Base-by-base conservation (phyloP, 2,888 invertebrate genomes). In the Dryobotodes eremita region DNA sequence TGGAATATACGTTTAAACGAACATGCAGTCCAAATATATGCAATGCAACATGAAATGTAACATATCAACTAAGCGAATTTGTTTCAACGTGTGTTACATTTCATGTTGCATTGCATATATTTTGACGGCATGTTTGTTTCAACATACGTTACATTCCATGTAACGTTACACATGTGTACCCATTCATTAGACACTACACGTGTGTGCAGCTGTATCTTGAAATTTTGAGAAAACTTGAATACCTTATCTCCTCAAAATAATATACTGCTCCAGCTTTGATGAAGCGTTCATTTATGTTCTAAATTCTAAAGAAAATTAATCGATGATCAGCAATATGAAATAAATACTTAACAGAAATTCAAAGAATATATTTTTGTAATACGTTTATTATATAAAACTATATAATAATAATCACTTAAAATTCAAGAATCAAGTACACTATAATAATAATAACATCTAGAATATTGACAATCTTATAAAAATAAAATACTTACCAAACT, bases 401-500 rank as follows among this genome's bases (percentile, higher is more conserved):
- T 74, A 62, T 59, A 84, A 75, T 53, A 73, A 85, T 59, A 86
- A 81, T 86, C 71, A 80, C 89, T 89, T 89, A 88, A 53, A 23
- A 64, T 48, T 69, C 26, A 75, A 65, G 20, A 66, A 71, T 36
- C 75, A 57, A 72, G 46, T 50, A 64, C 26, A 64, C 50, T 75
- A 48, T 31, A 74, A 66, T 65, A 13, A 77, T n/a, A 73, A 73
- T 77, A 73, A 66, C 62, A 81, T 85, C 75, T 85, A 82, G 68
- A 83, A 80, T 64, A 72, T 66, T 50, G 73, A 61, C 61, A 77
- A 62, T 55, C 85, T 72, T 87, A 88, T 77, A 80, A 83, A 89
- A 82, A 31, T 71, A 85, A 79, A 89, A 82, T 85, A 86, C 81
- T 80, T 83, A 88, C 86, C 81, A 88, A 88, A 88, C 89, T 88